A percentile compares a stretch with the other conserved stretches of the same genome.
Conservation (phyloP, 1,140 invertebrate genomes). For the Colletes latitarsis region DNA sequence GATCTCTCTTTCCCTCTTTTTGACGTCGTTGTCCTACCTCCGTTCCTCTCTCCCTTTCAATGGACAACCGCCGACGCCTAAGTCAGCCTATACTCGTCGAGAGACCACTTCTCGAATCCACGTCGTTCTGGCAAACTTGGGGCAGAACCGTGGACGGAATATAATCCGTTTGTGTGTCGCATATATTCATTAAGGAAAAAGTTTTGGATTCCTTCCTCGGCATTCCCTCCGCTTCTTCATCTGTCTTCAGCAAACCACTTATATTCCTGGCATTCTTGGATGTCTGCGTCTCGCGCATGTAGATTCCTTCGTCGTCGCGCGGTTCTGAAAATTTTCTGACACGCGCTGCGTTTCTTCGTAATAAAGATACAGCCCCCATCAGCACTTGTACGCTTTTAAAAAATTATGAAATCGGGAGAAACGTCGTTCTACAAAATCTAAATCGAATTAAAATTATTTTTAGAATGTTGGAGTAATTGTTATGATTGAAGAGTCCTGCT, state of each 20-base stretch:
- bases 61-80: conserved; percentile 56
- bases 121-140: conserved; percentile 54
- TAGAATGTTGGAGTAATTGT: too few species aligned
- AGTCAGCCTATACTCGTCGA: conserved; percentile 47
- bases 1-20: conserved; percentile 72
- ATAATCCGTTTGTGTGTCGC: conserved; percentile 41
- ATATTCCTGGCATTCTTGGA: not conserved
- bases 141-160: conserved; percentile 23
- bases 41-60: conserved; percentile 21
- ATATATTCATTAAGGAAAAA: conserved; percentile 41
- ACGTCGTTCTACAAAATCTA: not conserved
- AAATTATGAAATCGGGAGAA: not conserved
- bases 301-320: not conserved
- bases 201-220: conserved; percentile 15
- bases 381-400: not conserved
- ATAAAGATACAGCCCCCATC: not conserved
- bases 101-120: conserved; percentile 50
- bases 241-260: conserved; percentile 13
- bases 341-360: not conserved
- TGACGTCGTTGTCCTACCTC: conserved; percentile 62
- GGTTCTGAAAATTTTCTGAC: not conserved
- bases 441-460: too few species aligned
- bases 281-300: not conserved
- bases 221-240: not conserved
- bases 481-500: too few species aligned